phyloP scores from a whole-genome alignment of 2,797 vertebrate genomes.

The Sarcoramphus papa region DNA sequence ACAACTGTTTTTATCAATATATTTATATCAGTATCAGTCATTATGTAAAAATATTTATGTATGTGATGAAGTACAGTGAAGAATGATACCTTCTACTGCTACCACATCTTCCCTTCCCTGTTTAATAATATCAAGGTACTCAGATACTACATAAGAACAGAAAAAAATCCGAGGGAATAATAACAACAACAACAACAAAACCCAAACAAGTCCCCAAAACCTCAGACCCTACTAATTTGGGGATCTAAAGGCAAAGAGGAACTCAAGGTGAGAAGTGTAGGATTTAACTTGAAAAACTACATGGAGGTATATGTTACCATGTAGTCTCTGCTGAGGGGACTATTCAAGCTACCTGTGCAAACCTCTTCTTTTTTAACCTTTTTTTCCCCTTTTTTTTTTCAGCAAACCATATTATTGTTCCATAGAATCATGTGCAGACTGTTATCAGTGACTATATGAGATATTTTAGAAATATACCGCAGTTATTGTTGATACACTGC shows the following conservation, averaged over 20 bases:
- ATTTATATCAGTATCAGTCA: not conserved
- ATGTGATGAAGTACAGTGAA: not conserved
- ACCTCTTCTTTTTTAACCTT: not conserved
- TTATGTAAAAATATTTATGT: not conserved
- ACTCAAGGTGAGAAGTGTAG: not conserved
- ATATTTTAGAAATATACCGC: not conserved
- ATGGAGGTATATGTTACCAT: not conserved
- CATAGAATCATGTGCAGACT: not conserved
- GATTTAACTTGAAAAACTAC: not conserved
- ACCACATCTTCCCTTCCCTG: not conserved
- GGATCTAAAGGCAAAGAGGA: accelerated
- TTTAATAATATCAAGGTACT: not conserved
- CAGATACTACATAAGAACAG: accelerated
- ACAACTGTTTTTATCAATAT: not conserved
- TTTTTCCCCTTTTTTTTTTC: too few species aligned
- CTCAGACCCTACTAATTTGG: not conserved
- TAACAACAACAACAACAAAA: not conserved
- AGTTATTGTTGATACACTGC: not conserved
- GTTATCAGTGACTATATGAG: not conserved
- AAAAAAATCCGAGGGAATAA: accelerated
- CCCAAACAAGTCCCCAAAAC: accelerated
- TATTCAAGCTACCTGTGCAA: not conserved
- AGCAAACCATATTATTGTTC: not conserved
- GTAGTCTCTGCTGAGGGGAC: accelerated
- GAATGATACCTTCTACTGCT: not conserved